phyloP scores from a whole-genome alignment of 2,797 vertebrate species.

The Gouania willdenowi region DNA sequence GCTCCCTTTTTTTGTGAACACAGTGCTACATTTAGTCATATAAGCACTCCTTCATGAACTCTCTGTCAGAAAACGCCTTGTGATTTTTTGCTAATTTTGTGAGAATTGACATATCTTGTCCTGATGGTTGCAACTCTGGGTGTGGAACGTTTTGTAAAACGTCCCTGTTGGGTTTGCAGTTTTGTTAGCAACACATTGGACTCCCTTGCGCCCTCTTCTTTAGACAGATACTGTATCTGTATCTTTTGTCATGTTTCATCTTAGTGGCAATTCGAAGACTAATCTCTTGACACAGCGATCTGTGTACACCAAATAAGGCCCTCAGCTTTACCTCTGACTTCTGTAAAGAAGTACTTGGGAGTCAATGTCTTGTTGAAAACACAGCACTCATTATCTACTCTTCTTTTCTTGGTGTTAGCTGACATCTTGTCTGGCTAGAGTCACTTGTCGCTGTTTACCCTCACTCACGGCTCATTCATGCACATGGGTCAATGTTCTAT shows the following conservation, averaged over 20 bases:
- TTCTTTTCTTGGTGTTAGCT: no score
- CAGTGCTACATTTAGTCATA: neutral
- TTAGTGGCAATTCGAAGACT: neutral
- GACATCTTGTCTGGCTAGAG: no score
- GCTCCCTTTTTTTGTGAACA: neutral
- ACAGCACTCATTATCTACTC: no score
- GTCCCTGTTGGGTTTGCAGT: slow-evolving; percentile 1
- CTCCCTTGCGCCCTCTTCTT: neutral
- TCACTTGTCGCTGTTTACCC: no score
- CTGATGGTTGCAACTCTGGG: neutral
- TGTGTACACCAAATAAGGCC: neutral
- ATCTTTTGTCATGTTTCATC: neutral
- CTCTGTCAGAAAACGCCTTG: neutral
- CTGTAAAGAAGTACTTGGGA: neutral
- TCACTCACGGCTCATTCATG: no score
- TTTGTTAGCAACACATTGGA: neutral
- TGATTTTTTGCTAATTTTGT: neutral
- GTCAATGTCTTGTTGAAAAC: no score
- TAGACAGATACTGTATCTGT: neutral
- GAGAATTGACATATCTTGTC: neutral
- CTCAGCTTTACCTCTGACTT: neutral
- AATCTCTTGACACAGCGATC: neutral
- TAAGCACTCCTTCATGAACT: slow-evolving; percentile 3
- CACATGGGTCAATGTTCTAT: no score
- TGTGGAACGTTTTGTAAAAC: slow-evolving; percentile 1